Conservation (phyloP, 2,113 vertebrate species). For the Limanda limanda region DNA sequence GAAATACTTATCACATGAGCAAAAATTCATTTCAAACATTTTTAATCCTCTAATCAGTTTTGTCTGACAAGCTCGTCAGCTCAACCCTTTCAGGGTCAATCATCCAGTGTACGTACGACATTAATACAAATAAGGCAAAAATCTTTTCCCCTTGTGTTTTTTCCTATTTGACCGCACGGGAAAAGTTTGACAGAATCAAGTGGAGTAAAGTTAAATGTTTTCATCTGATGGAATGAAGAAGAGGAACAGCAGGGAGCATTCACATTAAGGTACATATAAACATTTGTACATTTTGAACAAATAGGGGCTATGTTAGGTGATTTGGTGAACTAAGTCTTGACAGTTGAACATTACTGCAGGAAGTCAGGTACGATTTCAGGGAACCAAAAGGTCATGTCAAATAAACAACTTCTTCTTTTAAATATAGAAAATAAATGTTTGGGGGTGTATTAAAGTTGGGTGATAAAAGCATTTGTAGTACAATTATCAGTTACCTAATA, state of each 20-base stretch:
- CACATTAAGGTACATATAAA: conserved; percentile 65
- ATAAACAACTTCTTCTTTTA: conserved; percentile 5
- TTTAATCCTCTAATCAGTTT: conserved; percentile 31
- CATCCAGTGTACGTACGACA: neutral
- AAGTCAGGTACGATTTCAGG: conserved; percentile 21
- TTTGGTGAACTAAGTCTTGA: conserved; percentile 24
- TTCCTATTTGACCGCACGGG: conserved; percentile 40
- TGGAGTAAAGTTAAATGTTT: conserved; percentile 47
- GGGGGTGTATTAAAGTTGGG: neutral
- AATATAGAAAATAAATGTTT: conserved; percentile 16
- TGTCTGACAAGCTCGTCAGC: conserved; percentile 15
- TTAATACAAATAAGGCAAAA: conserved; percentile 70
- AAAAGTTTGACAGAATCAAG: conserved; percentile 34
- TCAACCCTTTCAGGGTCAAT: conserved; percentile 4
- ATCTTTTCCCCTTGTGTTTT: conserved; percentile 21
- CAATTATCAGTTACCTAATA: neutral
- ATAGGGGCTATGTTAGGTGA: conserved; percentile 33
- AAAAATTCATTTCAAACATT: conserved; percentile 8
- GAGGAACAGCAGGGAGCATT: conserved; percentile 48
- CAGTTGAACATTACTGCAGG: conserved; percentile 2
- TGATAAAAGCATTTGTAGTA: neutral
- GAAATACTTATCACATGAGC: conserved; percentile 35
- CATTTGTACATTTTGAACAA: conserved; percentile 69
- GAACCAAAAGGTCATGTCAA: conserved; percentile 26
- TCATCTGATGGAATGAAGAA: conserved; percentile 39